Percentiles rank a stretch among this genome's conserved stretches.
Evolutionary conservation across 2,113 vertebrate genomes (phyloP).

Genomic region (Osmerus mordax): DNA sequence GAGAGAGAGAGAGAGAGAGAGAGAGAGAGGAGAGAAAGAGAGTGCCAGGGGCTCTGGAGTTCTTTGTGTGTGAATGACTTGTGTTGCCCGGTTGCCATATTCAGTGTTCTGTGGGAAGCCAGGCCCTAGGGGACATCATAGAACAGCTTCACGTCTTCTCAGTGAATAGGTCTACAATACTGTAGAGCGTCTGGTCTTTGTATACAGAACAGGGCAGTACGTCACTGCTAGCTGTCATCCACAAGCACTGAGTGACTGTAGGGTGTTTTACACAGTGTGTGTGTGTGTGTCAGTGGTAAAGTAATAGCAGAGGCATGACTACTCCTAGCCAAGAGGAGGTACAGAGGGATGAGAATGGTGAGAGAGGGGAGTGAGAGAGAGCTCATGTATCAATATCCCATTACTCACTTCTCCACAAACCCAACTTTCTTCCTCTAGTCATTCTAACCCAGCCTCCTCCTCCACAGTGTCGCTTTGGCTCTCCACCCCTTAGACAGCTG

Average conservation of each 20-base stretch:
- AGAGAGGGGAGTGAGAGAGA: background rate
- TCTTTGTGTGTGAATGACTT: background rate
- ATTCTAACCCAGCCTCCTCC: background rate
- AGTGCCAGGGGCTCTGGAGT: too few relatives aligned
- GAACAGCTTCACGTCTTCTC: too few relatives aligned
- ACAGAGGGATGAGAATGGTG: conserved; percentile 8
- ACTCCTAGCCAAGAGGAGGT: background rate
- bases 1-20: too few relatives aligned
- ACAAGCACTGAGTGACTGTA: background rate
- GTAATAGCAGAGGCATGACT: background rate
- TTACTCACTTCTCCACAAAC: conserved; percentile 28
- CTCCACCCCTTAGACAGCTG: too few relatives aligned
- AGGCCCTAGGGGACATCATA: background rate
- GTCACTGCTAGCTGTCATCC: conserved; percentile 4
- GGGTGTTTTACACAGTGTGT: background rate
- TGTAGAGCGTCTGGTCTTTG: too few relatives aligned
- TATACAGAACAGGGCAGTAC: background rate
- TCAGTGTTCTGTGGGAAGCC: background rate
- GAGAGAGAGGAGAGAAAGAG: too few relatives aligned
- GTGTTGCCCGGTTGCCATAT: background rate
- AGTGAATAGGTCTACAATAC: too few relatives aligned
- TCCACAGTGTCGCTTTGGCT: background rate
- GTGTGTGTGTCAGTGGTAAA: conserved; percentile 5
- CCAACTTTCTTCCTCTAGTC: background rate
- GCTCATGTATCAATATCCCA: conserved; percentile 20